Conservation (phyloP, 1,140 invertebrate genomes). For the Zaprionus taronus region DNA sequence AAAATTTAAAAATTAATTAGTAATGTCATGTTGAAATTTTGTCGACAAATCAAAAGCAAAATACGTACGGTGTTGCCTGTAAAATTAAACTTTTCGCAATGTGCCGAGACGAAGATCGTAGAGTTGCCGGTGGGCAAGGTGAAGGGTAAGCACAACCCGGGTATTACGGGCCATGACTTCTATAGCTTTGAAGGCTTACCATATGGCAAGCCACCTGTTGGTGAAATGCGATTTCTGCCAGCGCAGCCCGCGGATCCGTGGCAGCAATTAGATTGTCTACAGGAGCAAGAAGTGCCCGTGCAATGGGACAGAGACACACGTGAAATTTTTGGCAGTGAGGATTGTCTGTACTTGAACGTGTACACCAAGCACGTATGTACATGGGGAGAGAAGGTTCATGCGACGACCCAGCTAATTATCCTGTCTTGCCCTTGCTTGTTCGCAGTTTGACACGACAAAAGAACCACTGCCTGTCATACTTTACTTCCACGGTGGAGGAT, state of each 20-base stretch:
- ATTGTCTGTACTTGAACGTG: slow-evolving; percentile 68
- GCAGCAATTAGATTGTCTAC: slow-evolving; percentile 83
- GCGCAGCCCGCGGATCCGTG: slow-evolving; percentile 85
- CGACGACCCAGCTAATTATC: not conserved
- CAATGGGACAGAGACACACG: slow-evolving; percentile 35
- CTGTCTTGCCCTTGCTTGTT: not conserved
- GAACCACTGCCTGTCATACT: slow-evolving; percentile 87
- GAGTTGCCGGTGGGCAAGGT: slow-evolving; percentile 63
- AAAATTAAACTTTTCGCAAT: slow-evolving; percentile 20
- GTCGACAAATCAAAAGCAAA: slow-evolving; percentile 26
- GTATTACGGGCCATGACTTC: slow-evolving; percentile 62
- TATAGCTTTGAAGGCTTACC: slow-evolving; percentile 87
- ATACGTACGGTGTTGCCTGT: slow-evolving; percentile 4
- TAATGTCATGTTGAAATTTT: slow-evolving; percentile 67
- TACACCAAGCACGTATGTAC: slow-evolving; percentile 70
- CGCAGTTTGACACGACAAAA: slow-evolving; percentile 53
- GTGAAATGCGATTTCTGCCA: slow-evolving; percentile 87
- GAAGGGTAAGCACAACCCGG: slow-evolving; percentile 51
- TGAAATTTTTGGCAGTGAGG: slow-evolving; percentile 55
- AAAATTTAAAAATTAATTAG: slow-evolving; percentile 21
- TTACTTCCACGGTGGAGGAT: slow-evolving; percentile 90
- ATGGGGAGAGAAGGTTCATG: not conserved
- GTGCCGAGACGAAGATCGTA: slow-evolving; percentile 65
- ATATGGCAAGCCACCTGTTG: slow-evolving; percentile 88
- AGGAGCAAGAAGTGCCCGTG: slow-evolving; percentile 40